Evolutionary conservation across 2,888 invertebrate species (phyloP), one percentile per base, ranked within the genome.

Genomic region (Heliconius aoede): DNA sequence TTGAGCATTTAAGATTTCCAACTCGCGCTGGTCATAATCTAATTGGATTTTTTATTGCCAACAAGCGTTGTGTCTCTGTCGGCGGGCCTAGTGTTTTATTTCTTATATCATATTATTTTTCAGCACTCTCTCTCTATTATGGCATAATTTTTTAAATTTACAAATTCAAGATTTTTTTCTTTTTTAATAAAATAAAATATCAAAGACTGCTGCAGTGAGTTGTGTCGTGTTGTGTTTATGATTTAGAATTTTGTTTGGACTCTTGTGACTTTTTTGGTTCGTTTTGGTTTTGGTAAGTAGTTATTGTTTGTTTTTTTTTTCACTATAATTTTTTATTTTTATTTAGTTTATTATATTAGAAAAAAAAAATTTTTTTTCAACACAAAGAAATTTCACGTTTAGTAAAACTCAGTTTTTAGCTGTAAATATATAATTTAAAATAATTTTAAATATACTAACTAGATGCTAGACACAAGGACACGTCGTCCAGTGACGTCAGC

Each of bases 401-500:
- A 78, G 71, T 58, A 77, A 79, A 83, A 82, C 79, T 81, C 78
- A 28, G 46, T 36, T 62, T 68, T 73, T 62, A 32, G 61, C 32
- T 74, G 82, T 76, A 80, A 62, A 55, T 55, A 55, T 55, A 55
- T 55, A 51, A 55, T 55, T 55, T n/a, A 9, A 84, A 84, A 84
- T 83, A 86, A 84, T 85, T 81, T 84, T 80, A 79, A 85, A 82
- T 82, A 83, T 82, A 82, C n/a, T 65, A 40, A 65, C 65, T 65
- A 83, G 80, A 82, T 82, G 85, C 88, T 92, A 92, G 91, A 86
- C 81, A 85, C 82, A 91, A 91, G 92, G 93, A 91, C 92, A 93
- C 92, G 91, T 91, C 91, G 90, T 89, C 86, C 89, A 82, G 90
- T 94, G 94, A 94, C 94, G 94, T 94, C 94, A 94, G 91, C 86